A percentile compares a stretch with the other conserved stretches of the same genome.
These are phyloP conservation scores for Anabacerthia variegaticeps DNA, from an alignment of 2,797 vertebrate genomes.

Conservation along the genomic window DNA sequence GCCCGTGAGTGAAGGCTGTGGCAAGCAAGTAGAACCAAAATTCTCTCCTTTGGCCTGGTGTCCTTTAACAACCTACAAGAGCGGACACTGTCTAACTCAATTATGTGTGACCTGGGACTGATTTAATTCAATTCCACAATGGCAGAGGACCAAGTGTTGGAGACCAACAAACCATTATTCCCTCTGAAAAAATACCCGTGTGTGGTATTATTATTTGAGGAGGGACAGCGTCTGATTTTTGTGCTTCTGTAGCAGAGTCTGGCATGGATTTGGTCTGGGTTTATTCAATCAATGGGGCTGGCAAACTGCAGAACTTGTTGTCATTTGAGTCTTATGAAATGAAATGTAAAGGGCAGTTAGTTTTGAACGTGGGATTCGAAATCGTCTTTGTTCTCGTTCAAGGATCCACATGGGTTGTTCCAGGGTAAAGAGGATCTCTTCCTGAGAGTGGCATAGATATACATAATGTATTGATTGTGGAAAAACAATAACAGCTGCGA, in stretches of 20 bases:
- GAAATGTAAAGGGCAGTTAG: slow-evolving; percentile 9
- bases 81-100: slow-evolving; percentile 46
- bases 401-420: background rate
- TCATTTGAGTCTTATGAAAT: background rate
- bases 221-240: slow-evolving; percentile 18
- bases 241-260: background rate
- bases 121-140: slow-evolving; percentile 65
- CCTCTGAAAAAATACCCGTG: slow-evolving; percentile 45
- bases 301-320: background rate
- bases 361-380: background rate
- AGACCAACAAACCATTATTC: slow-evolving; percentile 53
- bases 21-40: background rate
- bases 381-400: background rate
- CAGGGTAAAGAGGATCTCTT: background rate
- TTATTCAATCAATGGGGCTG: slow-evolving; percentile 8
- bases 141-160: slow-evolving; percentile 54
- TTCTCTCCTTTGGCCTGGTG: slow-evolving; percentile 37
- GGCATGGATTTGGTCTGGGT: slow-evolving; percentile 22
- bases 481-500: background rate
- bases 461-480: background rate
- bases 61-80: slow-evolving; percentile 43
- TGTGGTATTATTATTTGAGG: slow-evolving; percentile 25
- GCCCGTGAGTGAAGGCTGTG: background rate
- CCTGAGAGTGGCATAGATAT: background rate
- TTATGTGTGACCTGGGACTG: slow-evolving; percentile 60